A percentile compares a stretch with the other conserved stretches of the same genome.
phyloP scores from a whole-genome alignment of 2,113 vertebrate genomes.

The Todiramphus chloris region DNA sequence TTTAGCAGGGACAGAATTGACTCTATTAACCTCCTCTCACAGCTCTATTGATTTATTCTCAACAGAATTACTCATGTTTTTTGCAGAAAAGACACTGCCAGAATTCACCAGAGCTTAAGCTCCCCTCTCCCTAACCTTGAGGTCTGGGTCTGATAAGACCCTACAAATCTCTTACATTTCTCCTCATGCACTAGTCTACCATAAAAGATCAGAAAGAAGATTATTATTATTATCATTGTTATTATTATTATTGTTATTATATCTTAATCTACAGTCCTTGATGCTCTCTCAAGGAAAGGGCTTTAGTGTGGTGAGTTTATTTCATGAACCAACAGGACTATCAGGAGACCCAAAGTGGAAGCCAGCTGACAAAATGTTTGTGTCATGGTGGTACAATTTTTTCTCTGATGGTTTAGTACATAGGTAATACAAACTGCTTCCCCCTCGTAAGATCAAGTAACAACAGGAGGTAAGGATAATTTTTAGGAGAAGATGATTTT shows the following conservation, averaged over 20 bases:
- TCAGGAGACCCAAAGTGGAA: background rate
- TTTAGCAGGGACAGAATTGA: background rate
- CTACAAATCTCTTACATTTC: background rate
- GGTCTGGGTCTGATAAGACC: background rate
- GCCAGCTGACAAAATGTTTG: accelerated
- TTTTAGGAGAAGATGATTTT: background rate
- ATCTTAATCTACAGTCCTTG: background rate
- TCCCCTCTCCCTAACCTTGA: background rate
- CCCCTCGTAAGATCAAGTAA: background rate
- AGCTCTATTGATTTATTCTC: background rate
- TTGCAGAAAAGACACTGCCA: background rate
- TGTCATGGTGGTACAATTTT: background rate
- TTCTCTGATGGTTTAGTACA: background rate
- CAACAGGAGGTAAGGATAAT: background rate
- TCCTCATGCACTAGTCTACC: background rate
- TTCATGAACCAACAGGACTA: background rate
- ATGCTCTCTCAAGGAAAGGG: background rate
- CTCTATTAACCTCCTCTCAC: background rate
- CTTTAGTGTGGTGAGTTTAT: background rate
- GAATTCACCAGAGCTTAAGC: background rate
- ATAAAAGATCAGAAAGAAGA: background rate
- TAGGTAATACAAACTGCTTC: background rate
- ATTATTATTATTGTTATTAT: background rate
- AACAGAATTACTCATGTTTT: background rate
- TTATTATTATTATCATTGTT: background rate